phyloP scores from a whole-genome alignment of 2,113 vertebrate genomes.

The Trematocara variabile region DNA sequence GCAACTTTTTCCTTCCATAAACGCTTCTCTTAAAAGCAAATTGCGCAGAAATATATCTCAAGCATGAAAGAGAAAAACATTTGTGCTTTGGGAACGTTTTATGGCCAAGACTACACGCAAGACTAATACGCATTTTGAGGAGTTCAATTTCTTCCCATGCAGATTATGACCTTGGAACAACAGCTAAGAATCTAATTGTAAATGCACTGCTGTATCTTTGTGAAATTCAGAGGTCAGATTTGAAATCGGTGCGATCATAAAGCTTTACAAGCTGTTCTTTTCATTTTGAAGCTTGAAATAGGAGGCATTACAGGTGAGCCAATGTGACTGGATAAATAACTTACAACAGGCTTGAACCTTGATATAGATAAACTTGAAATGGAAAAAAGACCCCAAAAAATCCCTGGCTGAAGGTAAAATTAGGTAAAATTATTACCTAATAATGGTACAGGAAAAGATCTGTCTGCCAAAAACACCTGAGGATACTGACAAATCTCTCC shows the following conservation, averaged over 20 bases:
- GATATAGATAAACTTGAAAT: not conserved
- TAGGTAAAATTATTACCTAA: not conserved
- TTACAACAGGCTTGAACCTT: not conserved
- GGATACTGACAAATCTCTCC: slow-evolving; percentile 41
- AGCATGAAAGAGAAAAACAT: not conserved
- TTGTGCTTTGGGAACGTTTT: not conserved
- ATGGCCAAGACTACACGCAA: not conserved
- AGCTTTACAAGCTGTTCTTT: not conserved
- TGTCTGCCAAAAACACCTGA: slow-evolving; percentile 20
- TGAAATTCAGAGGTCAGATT: not conserved
- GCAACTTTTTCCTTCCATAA: not conserved
- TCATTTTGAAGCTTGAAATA: not conserved
- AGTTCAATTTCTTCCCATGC: not conserved
- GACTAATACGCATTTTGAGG: not conserved
- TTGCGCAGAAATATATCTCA: not conserved
- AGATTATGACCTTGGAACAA: not conserved
- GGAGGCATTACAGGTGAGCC: not conserved
- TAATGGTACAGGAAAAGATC: not conserved
- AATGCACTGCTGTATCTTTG: not conserved
- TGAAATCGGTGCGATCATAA: not conserved
- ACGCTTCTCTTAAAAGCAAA: not conserved
- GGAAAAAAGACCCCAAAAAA: not conserved
- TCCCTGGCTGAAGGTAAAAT: not conserved
- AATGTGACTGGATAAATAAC: not conserved
- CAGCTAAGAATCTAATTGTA: not conserved